Percentiles rank a stretch among this genome's conserved stretches.
These are phyloP conservation scores for Tipula confusa DNA, from an alignment of 2,888 invertebrate genomes.

Conservation along the genomic window DNA sequence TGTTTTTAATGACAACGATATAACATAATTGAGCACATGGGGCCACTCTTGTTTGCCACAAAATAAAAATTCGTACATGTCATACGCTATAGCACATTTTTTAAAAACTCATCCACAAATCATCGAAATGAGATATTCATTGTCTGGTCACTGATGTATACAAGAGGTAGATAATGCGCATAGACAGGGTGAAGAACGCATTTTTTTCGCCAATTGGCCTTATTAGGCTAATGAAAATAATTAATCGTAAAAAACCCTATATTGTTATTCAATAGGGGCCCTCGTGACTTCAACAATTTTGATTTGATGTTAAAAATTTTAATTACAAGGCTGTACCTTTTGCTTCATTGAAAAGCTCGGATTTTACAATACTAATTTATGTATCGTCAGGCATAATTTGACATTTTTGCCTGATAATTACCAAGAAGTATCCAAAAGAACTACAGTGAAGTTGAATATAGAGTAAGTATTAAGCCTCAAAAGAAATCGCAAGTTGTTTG, in stretches of 20 bases:
- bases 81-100: too few species aligned
- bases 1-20: too few species aligned
- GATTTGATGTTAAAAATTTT: neutral
- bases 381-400: neutral
- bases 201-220: neutral
- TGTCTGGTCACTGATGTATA: too few species aligned
- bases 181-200: too few species aligned
- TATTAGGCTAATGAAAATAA: neutral
- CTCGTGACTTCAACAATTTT: neutral
- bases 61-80: too few species aligned
- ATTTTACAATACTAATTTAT: neutral
- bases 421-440: neutral
- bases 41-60: too few species aligned
- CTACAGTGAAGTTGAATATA: neutral
- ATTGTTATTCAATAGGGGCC: neutral
- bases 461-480: neutral
- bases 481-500: neutral
- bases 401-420: neutral
- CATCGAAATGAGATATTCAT: too few species aligned
- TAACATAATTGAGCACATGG: too few species aligned
- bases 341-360: neutral
- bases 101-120: too few species aligned
- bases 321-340: neutral
- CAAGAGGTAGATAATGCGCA: too few species aligned
- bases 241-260: neutral